These are phyloP conservation scores for Galeruca laticollis DNA, from an alignment of 2,888 invertebrate species.

Conservation along the genomic window DNA sequence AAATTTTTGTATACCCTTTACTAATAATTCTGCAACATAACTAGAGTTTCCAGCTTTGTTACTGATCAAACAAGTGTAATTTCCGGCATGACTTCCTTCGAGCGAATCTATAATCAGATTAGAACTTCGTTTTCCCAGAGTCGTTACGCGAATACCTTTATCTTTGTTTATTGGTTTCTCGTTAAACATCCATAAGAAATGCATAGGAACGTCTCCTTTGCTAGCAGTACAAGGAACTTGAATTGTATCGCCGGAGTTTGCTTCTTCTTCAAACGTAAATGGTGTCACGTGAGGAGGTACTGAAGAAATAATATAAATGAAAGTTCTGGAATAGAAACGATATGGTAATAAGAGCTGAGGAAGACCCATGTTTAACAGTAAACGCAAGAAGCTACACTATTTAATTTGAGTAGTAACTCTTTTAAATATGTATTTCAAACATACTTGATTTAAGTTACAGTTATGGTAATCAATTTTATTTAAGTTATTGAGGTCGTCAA, in stretches of 20 bases:
- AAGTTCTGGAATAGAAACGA: too few relatives aligned
- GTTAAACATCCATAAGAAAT: constrained; percentile 80
- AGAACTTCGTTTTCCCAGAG: constrained; percentile 71
- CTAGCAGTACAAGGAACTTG: constrained; percentile 75
- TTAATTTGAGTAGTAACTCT: not conserved
- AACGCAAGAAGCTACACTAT: not conserved
- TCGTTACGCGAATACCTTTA: constrained; percentile 56
- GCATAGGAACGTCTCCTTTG: constrained; percentile 80
- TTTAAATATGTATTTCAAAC: too few relatives aligned
- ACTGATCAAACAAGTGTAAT: constrained; percentile 77
- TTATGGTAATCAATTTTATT: too few relatives aligned
- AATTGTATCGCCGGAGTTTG: constrained; percentile 75
- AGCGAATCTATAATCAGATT: constrained; percentile 74
- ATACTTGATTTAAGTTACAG: too few relatives aligned
- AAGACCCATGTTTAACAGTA: not conserved
- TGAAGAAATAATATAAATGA: not conserved
- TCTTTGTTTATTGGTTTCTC: constrained; percentile 70
- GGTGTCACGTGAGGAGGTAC: constrained; percentile 74
- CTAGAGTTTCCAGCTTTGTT: constrained; percentile 76
- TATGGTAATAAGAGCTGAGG: not conserved
- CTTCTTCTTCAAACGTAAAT: constrained; percentile 75
- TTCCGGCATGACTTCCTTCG: constrained; percentile 76
- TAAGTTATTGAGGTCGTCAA: too few relatives aligned
- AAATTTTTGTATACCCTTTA: constrained; percentile 74
- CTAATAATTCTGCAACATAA: constrained; percentile 74